These are phyloP conservation scores for Platorchestia sp. DNA, from an alignment of 1,140 invertebrate species.

Conservation along the genomic window DNA sequence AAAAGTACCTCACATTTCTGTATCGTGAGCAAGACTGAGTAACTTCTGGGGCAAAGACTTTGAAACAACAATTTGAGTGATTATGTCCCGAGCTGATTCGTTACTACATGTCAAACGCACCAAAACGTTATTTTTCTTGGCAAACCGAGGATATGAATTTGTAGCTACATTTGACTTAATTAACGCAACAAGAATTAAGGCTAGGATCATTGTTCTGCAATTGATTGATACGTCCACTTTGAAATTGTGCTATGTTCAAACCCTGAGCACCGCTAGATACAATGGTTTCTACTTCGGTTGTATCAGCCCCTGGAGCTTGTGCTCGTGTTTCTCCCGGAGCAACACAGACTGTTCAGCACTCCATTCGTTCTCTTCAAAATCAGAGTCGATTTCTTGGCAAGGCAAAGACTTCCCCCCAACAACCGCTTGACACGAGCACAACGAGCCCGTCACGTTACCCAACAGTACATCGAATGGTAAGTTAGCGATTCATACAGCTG, in stretches of 20 bases:
- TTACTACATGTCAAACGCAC: background rate
- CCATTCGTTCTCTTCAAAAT: background rate
- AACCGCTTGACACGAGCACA: background rate
- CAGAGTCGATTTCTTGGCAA: background rate
- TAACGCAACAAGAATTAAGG: background rate
- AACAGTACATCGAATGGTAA: background rate
- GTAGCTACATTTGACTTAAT: background rate
- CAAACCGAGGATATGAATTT: background rate
- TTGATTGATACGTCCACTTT: no score
- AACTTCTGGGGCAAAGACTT: background rate
- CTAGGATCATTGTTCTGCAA: background rate
- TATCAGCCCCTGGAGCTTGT: background rate
- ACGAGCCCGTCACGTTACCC: background rate
- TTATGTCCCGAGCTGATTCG: no score
- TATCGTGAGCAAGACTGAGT: background rate
- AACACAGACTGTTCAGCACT: background rate
- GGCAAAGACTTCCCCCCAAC: background rate
- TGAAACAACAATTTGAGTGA: no score
- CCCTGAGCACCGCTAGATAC: background rate
- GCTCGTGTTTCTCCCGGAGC: background rate
- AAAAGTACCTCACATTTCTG: background rate
- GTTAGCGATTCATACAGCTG: background rate
- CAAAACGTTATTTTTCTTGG: background rate
- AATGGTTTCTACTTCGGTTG: background rate
- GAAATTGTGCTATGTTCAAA: background rate